Conservation (phyloP, 2,797 vertebrate species). For the Uromys caudimaculatus region DNA sequence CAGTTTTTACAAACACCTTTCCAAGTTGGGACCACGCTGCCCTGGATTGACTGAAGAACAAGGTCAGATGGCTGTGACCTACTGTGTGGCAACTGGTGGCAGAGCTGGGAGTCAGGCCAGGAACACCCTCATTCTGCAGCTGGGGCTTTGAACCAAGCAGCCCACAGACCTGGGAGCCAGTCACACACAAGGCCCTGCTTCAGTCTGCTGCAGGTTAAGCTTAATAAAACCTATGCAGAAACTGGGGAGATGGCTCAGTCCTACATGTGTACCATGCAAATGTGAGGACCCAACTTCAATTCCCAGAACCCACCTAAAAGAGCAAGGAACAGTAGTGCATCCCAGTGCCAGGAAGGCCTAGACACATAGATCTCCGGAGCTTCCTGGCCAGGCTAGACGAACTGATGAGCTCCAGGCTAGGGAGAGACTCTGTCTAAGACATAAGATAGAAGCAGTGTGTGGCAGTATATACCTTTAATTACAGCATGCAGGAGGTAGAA, state of each 20-base stretch:
- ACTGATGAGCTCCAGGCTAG: background rate
- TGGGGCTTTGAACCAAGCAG: background rate
- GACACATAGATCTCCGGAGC: no score
- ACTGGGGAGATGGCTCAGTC: background rate
- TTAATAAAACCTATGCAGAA: background rate
- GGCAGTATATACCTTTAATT: background rate
- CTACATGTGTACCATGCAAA: background rate
- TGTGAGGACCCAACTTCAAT: background rate
- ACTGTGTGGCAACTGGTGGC: accelerated
- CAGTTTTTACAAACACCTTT: background rate
- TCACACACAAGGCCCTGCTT: background rate
- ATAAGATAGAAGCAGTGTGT: background rate
- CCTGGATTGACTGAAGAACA: background rate
- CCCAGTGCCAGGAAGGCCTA: background rate
- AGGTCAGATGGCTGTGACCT: background rate
- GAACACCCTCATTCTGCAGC: background rate
- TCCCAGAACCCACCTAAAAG: background rate
- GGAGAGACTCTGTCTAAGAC: background rate
- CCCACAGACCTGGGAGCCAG: background rate
- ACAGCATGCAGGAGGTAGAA: background rate
- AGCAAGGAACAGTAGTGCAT: background rate
- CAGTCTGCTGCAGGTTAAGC: background rate
- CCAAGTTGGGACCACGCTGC: accelerated
- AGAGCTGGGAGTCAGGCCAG: background rate
- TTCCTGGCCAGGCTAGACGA: background rate